phyloP scores from a whole-genome alignment of 2,113 vertebrate species.

The Sebastes fasciatus region DNA sequence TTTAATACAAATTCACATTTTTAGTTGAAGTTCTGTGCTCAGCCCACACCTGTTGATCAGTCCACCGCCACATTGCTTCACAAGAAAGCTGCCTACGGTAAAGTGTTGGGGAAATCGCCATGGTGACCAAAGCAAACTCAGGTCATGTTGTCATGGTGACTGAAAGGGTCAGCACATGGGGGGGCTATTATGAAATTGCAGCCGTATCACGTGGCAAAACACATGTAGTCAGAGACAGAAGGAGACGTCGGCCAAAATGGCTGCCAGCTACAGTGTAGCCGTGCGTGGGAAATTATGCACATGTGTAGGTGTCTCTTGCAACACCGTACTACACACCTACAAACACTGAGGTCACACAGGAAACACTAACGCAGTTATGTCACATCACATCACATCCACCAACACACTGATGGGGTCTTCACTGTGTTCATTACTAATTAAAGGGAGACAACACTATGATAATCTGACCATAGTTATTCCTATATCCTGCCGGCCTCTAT shows the following conservation, averaged over 20 bases:
- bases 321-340: not conserved
- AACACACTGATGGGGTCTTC: not conserved
- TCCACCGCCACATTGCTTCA: not conserved
- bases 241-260: not conserved
- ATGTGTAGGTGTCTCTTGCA: not conserved
- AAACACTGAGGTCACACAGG: not conserved
- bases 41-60: not conserved
- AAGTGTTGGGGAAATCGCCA: constrained; percentile 2
- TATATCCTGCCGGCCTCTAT: not conserved
- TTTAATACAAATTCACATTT: not conserved
- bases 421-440: not conserved
- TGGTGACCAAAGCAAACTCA: constrained; percentile 20
- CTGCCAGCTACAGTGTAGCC: not conserved
- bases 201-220: not conserved
- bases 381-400: not conserved
- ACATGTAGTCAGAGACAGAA: not conserved
- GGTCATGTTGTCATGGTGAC: constrained; percentile 31
- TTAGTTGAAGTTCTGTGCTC: not conserved
- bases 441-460: not conserved
- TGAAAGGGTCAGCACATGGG: not conserved
- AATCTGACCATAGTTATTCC: not conserved
- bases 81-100: not conserved
- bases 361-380: not conserved
- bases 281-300: not conserved
- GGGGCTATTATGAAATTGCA: constrained; percentile 7